Evolutionary conservation across 2,888 invertebrate genomes (phyloP), one percentile per base, ranked within the genome.

Genomic region (Pantelozetes paolii): DNA sequence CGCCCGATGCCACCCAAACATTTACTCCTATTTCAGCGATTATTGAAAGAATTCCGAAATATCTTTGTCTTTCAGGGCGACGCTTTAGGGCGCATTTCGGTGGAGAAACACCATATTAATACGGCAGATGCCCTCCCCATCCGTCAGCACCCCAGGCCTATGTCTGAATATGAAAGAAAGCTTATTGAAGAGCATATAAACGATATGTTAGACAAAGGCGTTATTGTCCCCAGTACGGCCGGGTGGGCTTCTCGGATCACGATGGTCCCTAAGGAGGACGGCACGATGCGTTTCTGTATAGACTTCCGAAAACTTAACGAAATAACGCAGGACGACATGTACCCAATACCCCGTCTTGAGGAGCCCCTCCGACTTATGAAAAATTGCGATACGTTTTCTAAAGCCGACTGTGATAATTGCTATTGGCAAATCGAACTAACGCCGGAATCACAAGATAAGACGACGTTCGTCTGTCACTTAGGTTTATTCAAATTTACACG

Each of bases 281-380:
- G 42, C 11, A 59, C 71, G 3, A 30, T n/a, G 11, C 36, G 72
- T 15, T 26, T 75, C 8, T 72, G 72, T 57, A 30, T 75, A 15
- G 75, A 75, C 57, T 75, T 30, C 54, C 9, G 75, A 3, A 23
- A 62, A 11, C 45, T 75, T 13, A 75, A 75, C 32, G 36, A 54
- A 23, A 42, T 54, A 8, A 59, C 59, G 6, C 23, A 70, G 20
- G 1, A 28, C 5, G 75, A 75, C 6, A 13, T 18, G 11, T 70
- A 26, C 6, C 73, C 75, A 18, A 20, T 75, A 18, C 75, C 75
- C 18, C 0, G 18, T 9, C 73, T 75, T 13, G 70, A 70, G 9
- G 72, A 75, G 23, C 30, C 73, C 11, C 40, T 71, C 9, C 42
- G 48, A 8, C 26, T 15, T 32, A n/a, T 73, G 18, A 20, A 20